These are phyloP conservation scores for Tachysurus vachellii DNA, from an alignment of 2,113 vertebrate genomes.

Conservation along the genomic window DNA sequence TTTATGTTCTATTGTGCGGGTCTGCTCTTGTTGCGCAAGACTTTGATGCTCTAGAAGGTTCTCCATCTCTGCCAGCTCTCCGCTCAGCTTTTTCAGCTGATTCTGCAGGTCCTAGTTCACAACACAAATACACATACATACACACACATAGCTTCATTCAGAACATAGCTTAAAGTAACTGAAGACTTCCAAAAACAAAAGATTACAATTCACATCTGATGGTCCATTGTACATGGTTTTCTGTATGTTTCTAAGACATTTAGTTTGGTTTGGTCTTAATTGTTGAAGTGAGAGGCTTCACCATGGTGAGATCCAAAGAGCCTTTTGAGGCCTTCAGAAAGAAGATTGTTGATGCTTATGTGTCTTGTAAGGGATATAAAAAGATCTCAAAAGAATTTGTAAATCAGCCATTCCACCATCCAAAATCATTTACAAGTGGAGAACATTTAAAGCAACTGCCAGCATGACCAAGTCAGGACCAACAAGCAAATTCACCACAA, in stretches of 20 bases:
- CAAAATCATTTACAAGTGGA: too few species aligned
- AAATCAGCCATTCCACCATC: too few species aligned
- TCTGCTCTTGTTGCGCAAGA: constrained; percentile 77
- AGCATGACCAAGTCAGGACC: too few species aligned
- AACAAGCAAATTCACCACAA: too few species aligned
- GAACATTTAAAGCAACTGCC: too few species aligned
- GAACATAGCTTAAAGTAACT: neutral
- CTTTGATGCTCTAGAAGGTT: constrained; percentile 77
- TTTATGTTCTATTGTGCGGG: constrained; percentile 74
- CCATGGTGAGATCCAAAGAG: too few species aligned
- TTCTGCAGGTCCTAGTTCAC: constrained; percentile 82
- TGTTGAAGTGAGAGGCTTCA: too few species aligned
- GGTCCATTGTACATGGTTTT: neutral
- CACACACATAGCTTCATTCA: neutral
- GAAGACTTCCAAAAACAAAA: neutral
- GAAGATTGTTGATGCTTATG: too few species aligned
- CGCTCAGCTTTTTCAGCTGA: constrained; percentile 85
- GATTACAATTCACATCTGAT: neutral
- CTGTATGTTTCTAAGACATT: neutral
- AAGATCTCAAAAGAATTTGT: too few species aligned
- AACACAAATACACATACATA: neutral
- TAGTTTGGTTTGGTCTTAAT: neutral
- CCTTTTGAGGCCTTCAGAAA: too few species aligned
- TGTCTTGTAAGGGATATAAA: too few species aligned
- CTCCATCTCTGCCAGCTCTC: constrained; percentile 81